Evolutionary conservation across 2,113 vertebrate genomes (phyloP), one percentile per base, ranked within the genome.

Genomic region (Nycticorax nycticorax): DNA sequence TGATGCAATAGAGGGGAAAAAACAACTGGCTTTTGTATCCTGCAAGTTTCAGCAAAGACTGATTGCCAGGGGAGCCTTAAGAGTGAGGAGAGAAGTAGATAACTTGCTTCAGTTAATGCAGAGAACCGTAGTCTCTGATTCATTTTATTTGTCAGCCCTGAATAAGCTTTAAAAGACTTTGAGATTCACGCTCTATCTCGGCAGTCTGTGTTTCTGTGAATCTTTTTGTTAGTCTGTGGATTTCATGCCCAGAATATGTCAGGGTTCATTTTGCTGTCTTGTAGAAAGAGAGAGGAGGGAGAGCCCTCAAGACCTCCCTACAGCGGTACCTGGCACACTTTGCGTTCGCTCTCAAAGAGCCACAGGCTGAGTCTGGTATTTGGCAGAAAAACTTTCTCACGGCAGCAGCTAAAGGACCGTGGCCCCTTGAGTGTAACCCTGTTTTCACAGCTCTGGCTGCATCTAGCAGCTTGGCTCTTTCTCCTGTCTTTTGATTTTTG

Each of bases 181-280:
- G 35, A 24, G 10, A 63, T 92, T 77, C 66, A 30, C 11, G 28
- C 68, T 84, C 73, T 71, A 7, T 60, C 82, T 69, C 6, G 0
- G 55, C 72, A 67, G 72, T n/a, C 83, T 35, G 56, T 86, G 17
- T 73, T 82, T 43, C 71, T 67, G 74, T 52, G 90, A 69, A 71
- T 93, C 90, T 86, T 39, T 67, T 74, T 92, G 69, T 88, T n/a
- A 39, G 48, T 1, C 39, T 4, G 2, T 48, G 90, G 45, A 13
- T 86, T 95, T 77, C 83, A 6, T 93, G 95, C 96, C 96, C 90
- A 85, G 95, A 96, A 96, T 92, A 14, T 47, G 85, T 92, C 90
- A 91, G 82, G 79, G 88, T 92, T 93, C 81, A 7, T 85, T 92
- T 60, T 69, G 21, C 59, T 71, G 75, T 47, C 82, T 48, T 7